Base-by-base conservation (phyloP, 30 jellyfish, hydroid and myxozoan genomes). In the Rhopilema esculentum region DNA sequence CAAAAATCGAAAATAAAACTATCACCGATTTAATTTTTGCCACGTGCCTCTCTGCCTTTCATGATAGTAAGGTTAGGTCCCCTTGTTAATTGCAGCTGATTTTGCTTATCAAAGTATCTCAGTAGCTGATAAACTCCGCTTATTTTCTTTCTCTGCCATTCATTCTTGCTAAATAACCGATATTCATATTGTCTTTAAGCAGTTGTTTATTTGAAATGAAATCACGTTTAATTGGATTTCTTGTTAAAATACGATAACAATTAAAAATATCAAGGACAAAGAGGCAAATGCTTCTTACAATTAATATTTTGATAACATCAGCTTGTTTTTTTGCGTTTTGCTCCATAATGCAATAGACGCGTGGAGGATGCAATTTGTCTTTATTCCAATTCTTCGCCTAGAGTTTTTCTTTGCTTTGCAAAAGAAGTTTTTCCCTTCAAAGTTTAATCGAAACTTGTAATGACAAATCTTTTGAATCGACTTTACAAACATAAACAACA, bases 1-100 rank as follows among this genome's bases (percentile, higher is more conserved):
- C 84, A 73, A 73, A 25, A 24, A 33, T 31, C 50, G 84, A 66
- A 31, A 73, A 33, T 73, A 73, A 71, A 73, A 73, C 84, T 73
- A 73, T 73, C 84, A 73, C 70, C 50, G 84, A 73, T 73, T 73
- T 73, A 16, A 73, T 30, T 73, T 73, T 18, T 9, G 84, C 27
- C 84, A 73, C 84, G 84, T 73, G 84, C 84, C 84, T 73, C 23
- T 24, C 17, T 31, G 48, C 69, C 12, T 40, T 6, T 40, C 57
- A 40, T 40, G 6, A 40, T 40, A 40, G 57, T 12, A 2, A 12
- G 57, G 6, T 40, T 40, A 2, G 57, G 12, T 2, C 12, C n/a
- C n/a, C n/a, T n/a, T n/a, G n/a, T n/a, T n/a, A n/a, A n/a, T 12
- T 40, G 57, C 57, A 40, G 57, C 57, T 40, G 57, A 40, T 40